phyloP scores from a whole-genome alignment of 2,797 vertebrate genomes.

The Chelidonichthys spinosus region DNA sequence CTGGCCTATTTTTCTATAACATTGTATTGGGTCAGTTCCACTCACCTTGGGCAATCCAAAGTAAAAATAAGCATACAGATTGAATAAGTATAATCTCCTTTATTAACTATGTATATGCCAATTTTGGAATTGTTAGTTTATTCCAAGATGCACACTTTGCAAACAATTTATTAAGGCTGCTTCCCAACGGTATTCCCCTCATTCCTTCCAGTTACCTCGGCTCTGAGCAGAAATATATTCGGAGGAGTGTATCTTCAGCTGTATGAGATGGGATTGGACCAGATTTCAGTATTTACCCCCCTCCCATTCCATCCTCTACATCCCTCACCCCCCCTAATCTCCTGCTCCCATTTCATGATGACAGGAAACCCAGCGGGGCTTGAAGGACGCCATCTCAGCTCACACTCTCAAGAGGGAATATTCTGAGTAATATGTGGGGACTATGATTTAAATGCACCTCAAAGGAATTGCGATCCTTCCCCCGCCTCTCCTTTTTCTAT shows the following conservation, averaged over 20 bases:
- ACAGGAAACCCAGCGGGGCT: slow-evolving; percentile 80
- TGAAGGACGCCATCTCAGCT: slow-evolving; percentile 84
- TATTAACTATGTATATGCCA: slow-evolving; percentile 20
- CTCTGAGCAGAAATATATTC: slow-evolving; percentile 62
- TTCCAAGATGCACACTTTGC: slow-evolving; percentile 29
- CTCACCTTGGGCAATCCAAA: neutral
- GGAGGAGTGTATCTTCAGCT: slow-evolving; percentile 71
- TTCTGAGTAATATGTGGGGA: slow-evolving; percentile 75
- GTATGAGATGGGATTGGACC: slow-evolving; percentile 80
- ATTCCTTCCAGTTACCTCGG: slow-evolving; percentile 50
- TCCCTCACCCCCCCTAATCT: slow-evolving; percentile 74
- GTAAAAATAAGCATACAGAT: neutral
- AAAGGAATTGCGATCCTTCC: slow-evolving; percentile 67
- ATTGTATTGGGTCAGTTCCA: slow-evolving; percentile 1
- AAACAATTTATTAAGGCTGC: slow-evolving; percentile 34
- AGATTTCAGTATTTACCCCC: slow-evolving; percentile 78
- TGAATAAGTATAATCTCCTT: slow-evolving; percentile 12
- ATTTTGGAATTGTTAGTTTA: slow-evolving; percentile 19
- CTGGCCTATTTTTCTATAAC: slow-evolving; percentile 18
- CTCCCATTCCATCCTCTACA: slow-evolving; percentile 58
- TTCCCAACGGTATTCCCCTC: slow-evolving; percentile 38
- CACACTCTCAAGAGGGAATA: slow-evolving; percentile 74
- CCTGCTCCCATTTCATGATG: slow-evolving; percentile 80
- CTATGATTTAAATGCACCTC: slow-evolving; percentile 82
- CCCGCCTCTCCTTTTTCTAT: slow-evolving; percentile 60